Percentiles rank a stretch among this genome's conserved stretches.
These are phyloP conservation scores for Nyctalus aviator DNA, from an alignment of 2,797 vertebrate genomes.

Conservation along the genomic window DNA sequence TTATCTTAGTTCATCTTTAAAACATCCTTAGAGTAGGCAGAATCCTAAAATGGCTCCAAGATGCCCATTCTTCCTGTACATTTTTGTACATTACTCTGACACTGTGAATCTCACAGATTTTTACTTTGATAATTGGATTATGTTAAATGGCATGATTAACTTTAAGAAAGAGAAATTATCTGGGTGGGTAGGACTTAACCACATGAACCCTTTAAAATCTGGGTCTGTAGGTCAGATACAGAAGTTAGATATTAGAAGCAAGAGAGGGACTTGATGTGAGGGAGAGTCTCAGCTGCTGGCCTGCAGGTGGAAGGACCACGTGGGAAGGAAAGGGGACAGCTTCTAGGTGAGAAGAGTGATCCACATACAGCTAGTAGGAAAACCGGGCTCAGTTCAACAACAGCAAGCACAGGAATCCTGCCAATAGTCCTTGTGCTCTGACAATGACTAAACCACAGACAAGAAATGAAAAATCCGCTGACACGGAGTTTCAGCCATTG, in stretches of 20 bases:
- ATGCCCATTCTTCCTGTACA: fast-evolving
- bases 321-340: not conserved
- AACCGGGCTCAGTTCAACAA: not conserved
- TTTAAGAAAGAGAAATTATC: not conserved
- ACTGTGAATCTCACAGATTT: not conserved
- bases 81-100: not conserved
- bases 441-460: not conserved
- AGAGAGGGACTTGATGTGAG: not conserved
- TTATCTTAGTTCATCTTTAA: conserved; percentile 1
- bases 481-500: not conserved
- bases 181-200: not conserved
- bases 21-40: not conserved
- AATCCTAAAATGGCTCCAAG: not conserved
- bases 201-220: not conserved
- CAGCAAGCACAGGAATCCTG: not conserved
- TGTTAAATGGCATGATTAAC: not conserved
- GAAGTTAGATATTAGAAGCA: not conserved
- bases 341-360: not conserved
- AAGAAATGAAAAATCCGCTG: not conserved
- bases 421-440: not conserved
- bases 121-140: not conserved
- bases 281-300: not conserved
- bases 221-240: not conserved
- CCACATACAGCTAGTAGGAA: not conserved
- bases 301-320: not conserved